Conservation (phyloP, 2,888 invertebrate species). For the Eupithecia subumbrata region DNA sequence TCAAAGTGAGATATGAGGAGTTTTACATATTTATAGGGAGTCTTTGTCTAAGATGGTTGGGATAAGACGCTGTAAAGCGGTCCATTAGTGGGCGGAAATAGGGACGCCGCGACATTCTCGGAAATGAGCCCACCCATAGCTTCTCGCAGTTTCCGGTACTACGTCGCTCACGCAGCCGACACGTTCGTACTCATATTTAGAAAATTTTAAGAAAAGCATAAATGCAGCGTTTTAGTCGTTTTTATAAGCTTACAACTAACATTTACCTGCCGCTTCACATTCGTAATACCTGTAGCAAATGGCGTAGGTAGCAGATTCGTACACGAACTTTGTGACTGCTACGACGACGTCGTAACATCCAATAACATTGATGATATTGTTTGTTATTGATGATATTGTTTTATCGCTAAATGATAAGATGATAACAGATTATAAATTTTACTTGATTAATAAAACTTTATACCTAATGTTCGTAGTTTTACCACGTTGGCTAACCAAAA, state of each 20-base stretch:
- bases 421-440: background rate
- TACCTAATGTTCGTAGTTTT: background rate
- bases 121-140: conserved; percentile 66
- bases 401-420: background rate
- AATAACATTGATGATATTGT: background rate
- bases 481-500: background rate
- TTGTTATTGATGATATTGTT: no score
- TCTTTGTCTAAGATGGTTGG: conserved; percentile 26
- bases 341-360: background rate
- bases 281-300: background rate
- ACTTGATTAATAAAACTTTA: background rate
- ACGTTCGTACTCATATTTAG: conserved; percentile 13
- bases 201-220: background rate
- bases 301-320: background rate
- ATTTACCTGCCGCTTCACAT: background rate
- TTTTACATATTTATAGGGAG: background rate
- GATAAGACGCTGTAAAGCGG: conserved; percentile 54
- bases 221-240: background rate
- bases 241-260: background rate
- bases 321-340: background rate
- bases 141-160: conserved; percentile 51
- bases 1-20: background rate
- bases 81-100: conserved; percentile 62
- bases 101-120: conserved; percentile 64
- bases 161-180: conserved; percentile 47